Conservation (phyloP, 2,113 vertebrate species). For the Pluvialis apricaria region DNA sequence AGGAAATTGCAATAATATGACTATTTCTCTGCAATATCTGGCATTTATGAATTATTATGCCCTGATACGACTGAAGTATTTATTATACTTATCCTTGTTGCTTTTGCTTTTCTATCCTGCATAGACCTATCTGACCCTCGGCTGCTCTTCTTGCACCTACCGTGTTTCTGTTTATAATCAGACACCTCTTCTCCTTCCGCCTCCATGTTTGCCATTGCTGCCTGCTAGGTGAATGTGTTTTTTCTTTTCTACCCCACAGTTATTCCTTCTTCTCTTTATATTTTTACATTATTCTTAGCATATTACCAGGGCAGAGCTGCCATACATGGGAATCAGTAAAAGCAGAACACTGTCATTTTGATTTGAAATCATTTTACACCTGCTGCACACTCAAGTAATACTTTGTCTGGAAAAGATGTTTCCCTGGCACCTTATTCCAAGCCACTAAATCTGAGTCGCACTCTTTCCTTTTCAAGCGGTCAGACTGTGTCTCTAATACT, state of each 20-base stretch:
- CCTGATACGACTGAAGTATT: background rate
- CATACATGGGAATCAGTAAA: background rate
- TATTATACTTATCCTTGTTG: background rate
- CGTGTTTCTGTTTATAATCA: background rate
- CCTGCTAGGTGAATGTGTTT: background rate
- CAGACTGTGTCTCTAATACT: background rate
- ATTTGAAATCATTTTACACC: constrained; percentile 31
- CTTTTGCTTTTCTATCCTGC: background rate
- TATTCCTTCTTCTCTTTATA: background rate
- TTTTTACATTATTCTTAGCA: background rate
- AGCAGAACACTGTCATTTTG: background rate
- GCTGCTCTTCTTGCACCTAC: background rate
- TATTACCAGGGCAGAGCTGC: background rate
- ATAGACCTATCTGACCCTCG: background rate
- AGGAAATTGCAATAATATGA: background rate
- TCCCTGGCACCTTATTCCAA: constrained; percentile 9
- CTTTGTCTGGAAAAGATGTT: background rate
- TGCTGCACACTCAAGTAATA: background rate
- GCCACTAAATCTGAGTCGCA: background rate
- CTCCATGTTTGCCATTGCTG: background rate
- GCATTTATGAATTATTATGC: background rate
- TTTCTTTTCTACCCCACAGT: background rate
- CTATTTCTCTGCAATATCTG: background rate
- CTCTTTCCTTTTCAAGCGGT: background rate
- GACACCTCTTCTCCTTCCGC: background rate